Evolutionary conservation across 2,888 invertebrate species (phyloP).

Genomic region (Entomobrya multifasciata): DNA sequence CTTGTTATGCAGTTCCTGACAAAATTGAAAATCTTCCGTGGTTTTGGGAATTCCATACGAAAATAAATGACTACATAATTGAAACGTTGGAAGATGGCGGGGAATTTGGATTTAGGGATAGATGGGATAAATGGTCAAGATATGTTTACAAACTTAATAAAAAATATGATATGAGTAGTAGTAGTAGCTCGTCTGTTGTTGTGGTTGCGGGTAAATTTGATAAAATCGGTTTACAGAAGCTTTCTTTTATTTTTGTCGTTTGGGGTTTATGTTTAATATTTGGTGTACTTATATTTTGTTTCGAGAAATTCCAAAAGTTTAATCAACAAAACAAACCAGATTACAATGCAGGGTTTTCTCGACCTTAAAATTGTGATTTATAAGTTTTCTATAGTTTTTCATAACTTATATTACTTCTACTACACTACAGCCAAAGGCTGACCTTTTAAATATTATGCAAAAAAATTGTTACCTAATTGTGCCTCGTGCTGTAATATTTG

Average conservation of each 20-base stretch:
- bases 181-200: neutral
- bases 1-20: conserved; percentile 2
- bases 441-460: too few relatives aligned
- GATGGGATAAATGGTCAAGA: neutral
- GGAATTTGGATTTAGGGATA: neutral
- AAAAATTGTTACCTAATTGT: too few relatives aligned
- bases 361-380: too few relatives aligned
- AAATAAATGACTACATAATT: neutral
- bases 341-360: too few relatives aligned
- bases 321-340: too few relatives aligned
- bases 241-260: neutral
- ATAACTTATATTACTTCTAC: too few relatives aligned
- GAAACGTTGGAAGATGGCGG: neutral
- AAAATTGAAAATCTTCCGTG: neutral
- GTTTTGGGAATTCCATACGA: neutral
- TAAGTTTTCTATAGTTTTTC: too few relatives aligned
- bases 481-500: too few relatives aligned
- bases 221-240: neutral
- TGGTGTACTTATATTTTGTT: too few relatives aligned
- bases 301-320: too few relatives aligned
- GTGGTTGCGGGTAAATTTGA: neutral
- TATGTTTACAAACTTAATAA: neutral
- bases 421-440: too few relatives aligned
- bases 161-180: neutral
- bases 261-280: too few relatives aligned